Percentiles rank a stretch among this genome's conserved stretches.
Conservation (phyloP, 2,797 vertebrate genomes). For the Erethizon dorsatum region DNA sequence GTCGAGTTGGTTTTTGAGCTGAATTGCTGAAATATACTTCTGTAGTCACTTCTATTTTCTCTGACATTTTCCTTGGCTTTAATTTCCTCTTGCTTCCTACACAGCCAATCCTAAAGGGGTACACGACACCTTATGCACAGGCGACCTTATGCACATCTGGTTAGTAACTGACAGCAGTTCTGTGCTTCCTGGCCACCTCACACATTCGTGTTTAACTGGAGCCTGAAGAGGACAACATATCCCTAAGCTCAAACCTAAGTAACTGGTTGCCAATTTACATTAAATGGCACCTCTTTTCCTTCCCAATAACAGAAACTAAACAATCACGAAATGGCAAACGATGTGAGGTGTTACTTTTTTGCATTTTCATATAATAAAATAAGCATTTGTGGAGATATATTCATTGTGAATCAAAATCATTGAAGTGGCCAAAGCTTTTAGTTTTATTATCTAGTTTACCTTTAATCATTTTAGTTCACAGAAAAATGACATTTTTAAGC, state of each 20-base stretch:
- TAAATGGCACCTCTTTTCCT: neutral
- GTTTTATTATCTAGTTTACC: neutral
- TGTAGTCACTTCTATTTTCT: neutral
- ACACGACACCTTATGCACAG: neutral
- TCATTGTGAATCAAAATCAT: neutral
- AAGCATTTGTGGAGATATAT: neutral
- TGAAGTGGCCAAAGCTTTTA: neutral
- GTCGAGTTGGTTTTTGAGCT: neutral
- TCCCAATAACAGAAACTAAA: neutral
- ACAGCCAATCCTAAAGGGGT: neutral
- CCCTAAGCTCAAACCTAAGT: neutral
- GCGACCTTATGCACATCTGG: fast-evolving
- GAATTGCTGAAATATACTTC: neutral
- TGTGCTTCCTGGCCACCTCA: neutral
- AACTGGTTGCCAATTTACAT: neutral
- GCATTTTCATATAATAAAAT: neutral
- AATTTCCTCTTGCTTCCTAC: neutral
- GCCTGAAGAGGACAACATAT: neutral
- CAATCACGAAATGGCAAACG: neutral
- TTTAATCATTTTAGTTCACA: neutral
- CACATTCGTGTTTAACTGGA: neutral
- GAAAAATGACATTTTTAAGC: neutral
- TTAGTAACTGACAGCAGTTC: neutral
- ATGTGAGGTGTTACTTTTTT: neutral
- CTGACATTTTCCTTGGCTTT: neutral